phyloP scores from a whole-genome alignment of 2,888 invertebrate genomes.

The Eupithecia exiguata region DNA sequence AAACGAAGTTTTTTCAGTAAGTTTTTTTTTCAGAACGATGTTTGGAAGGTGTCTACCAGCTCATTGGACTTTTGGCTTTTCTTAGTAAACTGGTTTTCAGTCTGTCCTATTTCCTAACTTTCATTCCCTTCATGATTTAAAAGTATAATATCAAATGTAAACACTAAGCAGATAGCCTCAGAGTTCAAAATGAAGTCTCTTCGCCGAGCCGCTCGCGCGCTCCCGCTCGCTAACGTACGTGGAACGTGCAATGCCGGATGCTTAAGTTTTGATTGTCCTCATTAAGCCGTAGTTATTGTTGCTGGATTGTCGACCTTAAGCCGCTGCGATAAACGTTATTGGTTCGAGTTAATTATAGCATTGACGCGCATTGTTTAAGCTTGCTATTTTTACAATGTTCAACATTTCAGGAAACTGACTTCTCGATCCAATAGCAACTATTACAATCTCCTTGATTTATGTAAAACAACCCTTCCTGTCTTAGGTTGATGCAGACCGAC shows the following conservation, averaged over 20 bases:
- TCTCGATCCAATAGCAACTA: neutral
- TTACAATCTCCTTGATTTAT: neutral
- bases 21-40: too few species aligned
- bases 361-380: constrained; percentile 29
- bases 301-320: constrained; percentile 50
- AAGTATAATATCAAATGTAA: neutral
- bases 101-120: neutral
- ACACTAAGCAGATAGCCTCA: neutral
- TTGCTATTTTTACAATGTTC: constrained; percentile 25
- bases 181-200: neutral
- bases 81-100: neutral
- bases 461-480: neutral
- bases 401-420: neutral
- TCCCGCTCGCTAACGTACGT: neutral
- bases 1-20: too few species aligned
- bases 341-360: constrained; percentile 30
- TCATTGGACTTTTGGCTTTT: neutral
- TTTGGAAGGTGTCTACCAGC: too few species aligned
- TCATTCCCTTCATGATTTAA: neutral
- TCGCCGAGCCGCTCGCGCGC: neutral
- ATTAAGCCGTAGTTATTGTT: constrained; percentile 54
- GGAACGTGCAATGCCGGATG: constrained; percentile 47
- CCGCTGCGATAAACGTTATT: constrained; percentile 41
- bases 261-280: constrained; percentile 62
- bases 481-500: neutral